A percentile compares a stretch with the other conserved stretches of the same genome.
Evolutionary conservation across 2,888 invertebrate species (phyloP).

Genomic region (Habrosyne pyritoides): DNA sequence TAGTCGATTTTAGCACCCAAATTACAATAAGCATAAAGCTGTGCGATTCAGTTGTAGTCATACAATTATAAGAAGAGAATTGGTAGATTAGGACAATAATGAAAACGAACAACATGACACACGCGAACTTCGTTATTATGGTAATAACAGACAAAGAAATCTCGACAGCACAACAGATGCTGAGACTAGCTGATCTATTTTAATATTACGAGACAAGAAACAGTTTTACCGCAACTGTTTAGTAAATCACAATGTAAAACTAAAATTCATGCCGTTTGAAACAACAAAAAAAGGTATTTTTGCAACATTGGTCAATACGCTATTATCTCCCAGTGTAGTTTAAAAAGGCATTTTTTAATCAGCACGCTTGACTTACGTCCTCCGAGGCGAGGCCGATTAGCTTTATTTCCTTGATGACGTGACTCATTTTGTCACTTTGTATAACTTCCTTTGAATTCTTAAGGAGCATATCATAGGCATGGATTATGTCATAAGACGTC

Average conservation of each 20-base stretch:
- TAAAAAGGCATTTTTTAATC: conserved; percentile 39
- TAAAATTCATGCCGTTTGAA: not conserved
- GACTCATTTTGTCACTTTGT: conserved; percentile 30
- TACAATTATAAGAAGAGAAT: no score
- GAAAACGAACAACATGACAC: no score
- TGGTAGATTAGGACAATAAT: no score
- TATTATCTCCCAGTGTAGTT: conserved; percentile 20
- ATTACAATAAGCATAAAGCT: no score
- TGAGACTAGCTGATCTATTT: not conserved
- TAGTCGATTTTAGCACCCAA: no score
- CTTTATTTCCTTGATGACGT: conserved; percentile 57
- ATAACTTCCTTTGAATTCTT: conserved; percentile 41
- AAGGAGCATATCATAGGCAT: not conserved
- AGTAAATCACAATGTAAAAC: not conserved
- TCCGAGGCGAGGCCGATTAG: conserved; percentile 49
- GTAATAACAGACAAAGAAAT: not conserved
- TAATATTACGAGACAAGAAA: not conserved
- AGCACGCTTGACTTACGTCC: conserved; percentile 59
- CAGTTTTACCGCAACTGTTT: not conserved
- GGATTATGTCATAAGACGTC: not conserved
- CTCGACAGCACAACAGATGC: not conserved
- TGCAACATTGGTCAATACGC: conserved; percentile 11
- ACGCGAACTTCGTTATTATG: not conserved
- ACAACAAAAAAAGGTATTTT: not conserved
- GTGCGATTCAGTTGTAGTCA: no score